Evolutionary conservation across 1,140 invertebrate genomes (phyloP).

Genomic region (Trachelipus rathkii): DNA sequence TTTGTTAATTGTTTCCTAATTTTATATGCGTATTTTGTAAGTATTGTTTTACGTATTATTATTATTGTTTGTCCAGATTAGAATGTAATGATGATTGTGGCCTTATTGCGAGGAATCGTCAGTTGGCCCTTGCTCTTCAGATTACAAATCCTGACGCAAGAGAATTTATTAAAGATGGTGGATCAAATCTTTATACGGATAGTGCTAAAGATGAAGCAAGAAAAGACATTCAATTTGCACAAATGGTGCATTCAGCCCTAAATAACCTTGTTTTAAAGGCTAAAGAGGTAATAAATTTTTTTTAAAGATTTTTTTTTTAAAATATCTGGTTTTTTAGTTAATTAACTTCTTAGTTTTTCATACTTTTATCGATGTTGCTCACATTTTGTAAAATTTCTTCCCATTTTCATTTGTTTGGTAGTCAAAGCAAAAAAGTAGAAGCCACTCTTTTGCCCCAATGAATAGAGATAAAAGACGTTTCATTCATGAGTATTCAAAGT

Average conservation of each 20-base stretch:
- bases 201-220: conserved; percentile 79
- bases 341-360: not conserved
- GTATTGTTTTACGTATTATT: too few relatives aligned
- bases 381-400: too few relatives aligned
- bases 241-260: conserved; percentile 77
- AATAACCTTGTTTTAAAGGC: conserved; percentile 79
- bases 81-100: conserved; percentile 92
- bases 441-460: conserved; percentile 87
- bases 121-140: conserved; percentile 81
- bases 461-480: conserved; percentile 83
- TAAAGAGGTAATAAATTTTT: conserved; percentile 63
- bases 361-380: too few relatives aligned
- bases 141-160: conserved; percentile 82
- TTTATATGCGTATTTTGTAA: too few relatives aligned
- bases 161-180: conserved; percentile 58
- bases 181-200: conserved; percentile 70
- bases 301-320: conserved; percentile 3
- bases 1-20: too few relatives aligned
- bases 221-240: conserved; percentile 74
- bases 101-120: conserved; percentile 75
- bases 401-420: conserved; percentile 48
- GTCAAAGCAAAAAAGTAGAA: conserved; percentile 77
- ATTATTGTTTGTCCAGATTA: conserved; percentile 57
- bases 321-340: not conserved
- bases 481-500: conserved; percentile 88